Evolutionary conservation across 1,140 invertebrate species (phyloP).

Genomic region (Pogonomyrmex californicus): DNA sequence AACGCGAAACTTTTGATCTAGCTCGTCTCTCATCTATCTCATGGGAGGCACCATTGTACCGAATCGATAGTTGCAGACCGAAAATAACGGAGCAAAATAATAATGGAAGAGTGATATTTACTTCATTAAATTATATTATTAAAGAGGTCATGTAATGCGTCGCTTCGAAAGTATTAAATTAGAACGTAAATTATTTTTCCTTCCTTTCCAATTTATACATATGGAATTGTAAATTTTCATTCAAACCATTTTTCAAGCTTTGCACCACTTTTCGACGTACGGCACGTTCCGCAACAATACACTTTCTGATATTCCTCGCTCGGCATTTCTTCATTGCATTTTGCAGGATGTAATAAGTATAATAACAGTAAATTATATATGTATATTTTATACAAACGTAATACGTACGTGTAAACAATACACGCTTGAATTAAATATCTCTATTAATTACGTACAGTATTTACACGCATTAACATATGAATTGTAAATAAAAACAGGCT

Average conservation of each 20-base stretch:
- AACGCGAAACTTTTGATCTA: constrained; percentile 46
- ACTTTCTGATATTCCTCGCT: background rate
- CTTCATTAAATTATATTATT: constrained; percentile 15
- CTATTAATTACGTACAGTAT: background rate
- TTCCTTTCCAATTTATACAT: background rate
- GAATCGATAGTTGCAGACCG: constrained; percentile 18
- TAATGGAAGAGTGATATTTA: background rate
- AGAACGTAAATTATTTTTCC: background rate
- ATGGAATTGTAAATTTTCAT: background rate
- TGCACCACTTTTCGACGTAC: background rate
- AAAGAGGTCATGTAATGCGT: background rate
- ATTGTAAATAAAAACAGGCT: constrained; percentile 31
- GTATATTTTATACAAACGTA: background rate
- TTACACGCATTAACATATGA: constrained; percentile 20
- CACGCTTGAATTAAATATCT: constrained; percentile 1
- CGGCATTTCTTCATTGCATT: background rate
- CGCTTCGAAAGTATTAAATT: background rate
- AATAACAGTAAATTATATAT: constrained; percentile 18
- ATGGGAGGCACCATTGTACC: constrained; percentile 1
- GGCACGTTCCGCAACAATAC: background rate
- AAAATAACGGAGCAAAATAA: constrained; percentile 18
- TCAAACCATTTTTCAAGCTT: background rate
- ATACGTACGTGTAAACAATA: background rate
- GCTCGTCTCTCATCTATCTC: constrained; percentile 11
- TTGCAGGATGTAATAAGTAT: background rate